Evolutionary conservation across 2,888 invertebrate species (phyloP).

Genomic region (Thera britannica): DNA sequence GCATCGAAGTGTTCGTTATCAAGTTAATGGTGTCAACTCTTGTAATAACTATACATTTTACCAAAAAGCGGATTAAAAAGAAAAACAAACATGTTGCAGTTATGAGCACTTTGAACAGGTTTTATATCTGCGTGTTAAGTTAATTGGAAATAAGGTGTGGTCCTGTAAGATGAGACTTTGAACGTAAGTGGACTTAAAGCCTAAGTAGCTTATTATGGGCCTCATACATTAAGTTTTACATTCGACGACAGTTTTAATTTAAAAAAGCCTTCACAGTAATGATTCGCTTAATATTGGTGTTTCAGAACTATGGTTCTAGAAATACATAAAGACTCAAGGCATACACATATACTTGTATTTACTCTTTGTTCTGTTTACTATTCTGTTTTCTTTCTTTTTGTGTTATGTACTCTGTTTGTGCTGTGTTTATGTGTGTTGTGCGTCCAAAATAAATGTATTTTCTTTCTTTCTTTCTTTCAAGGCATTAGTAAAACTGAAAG

Average conservation of each 20-base stretch:
- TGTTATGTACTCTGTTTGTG: too few relatives aligned
- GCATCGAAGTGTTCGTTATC: constrained; percentile 33
- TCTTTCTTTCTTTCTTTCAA: too few relatives aligned
- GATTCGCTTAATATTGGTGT: background rate
- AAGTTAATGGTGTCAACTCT: constrained; percentile 37
- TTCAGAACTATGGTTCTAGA: background rate
- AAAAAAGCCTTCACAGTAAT: background rate
- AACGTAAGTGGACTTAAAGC: constrained; percentile 9
- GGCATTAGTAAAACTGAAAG: too few relatives aligned
- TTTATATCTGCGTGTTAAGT: constrained; percentile 46
- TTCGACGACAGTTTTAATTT: constrained; percentile 3
- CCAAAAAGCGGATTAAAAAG: constrained; percentile 35
- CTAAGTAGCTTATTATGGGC: constrained; percentile 7
- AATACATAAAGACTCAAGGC: too few relatives aligned
- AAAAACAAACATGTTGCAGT: constrained; percentile 29
- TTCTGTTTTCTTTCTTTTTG: too few relatives aligned
- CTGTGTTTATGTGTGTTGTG: too few relatives aligned
- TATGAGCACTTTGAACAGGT: constrained; percentile 34
- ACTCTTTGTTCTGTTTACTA: too few relatives aligned
- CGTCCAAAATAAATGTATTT: too few relatives aligned
- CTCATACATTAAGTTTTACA: constrained; percentile 3
- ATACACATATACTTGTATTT: too few relatives aligned
- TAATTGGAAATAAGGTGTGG: constrained; percentile 43
- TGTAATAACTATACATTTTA: constrained; percentile 39
- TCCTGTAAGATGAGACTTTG: constrained; percentile 29